Base-by-base conservation (phyloP, 2,888 invertebrate genomes). In the Heteropelma amictum region DNA sequence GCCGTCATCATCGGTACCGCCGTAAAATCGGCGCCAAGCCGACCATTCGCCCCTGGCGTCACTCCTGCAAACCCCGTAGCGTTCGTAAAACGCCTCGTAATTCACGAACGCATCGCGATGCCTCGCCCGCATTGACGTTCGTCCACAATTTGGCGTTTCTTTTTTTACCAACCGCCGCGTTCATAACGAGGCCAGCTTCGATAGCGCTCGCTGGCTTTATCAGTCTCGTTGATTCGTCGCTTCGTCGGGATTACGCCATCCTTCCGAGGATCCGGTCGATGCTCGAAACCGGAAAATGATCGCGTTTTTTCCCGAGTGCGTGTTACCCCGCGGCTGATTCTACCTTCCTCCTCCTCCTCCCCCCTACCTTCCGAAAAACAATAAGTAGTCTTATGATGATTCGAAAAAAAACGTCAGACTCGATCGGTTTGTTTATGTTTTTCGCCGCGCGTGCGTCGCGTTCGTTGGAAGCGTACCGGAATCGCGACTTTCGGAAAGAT, bases 401-500 rank as follows among this genome's bases (percentile, higher is more conserved):
- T n/a, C n/a, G n/a, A n/a, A n/a, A n/a, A n/a, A n/a, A n/a, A n/a
- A n/a, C n/a, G n/a, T n/a, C n/a, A n/a, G n/a, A n/a, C n/a, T n/a
- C n/a, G n/a, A n/a, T n/a, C n/a, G n/a, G n/a, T n/a, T n/a, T n/a
- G n/a, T n/a, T n/a, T n/a, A n/a, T n/a, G n/a, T n/a, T n/a, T n/a
- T n/a, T n/a, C n/a, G n/a, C n/a, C n/a, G n/a, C n/a, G n/a, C n/a
- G n/a, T n/a, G n/a, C n/a, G n/a, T n/a, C n/a, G n/a, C n/a, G n/a
- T n/a, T n/a, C n/a, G n/a, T n/a, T n/a, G n/a, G n/a, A n/a, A n/a
- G n/a, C n/a, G n/a, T n/a, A n/a, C n/a, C n/a, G n/a, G n/a, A n/a
- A n/a, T n/a, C n/a, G n/a, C 42, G 1, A 1, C 8, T 19, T 42
- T 78, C 78, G 77, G 80, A 82, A 7, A 78, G 81, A 26, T 77